Percentiles rank a stretch among this genome's conserved stretches.
Evolutionary conservation across 2,113 vertebrate genomes (phyloP).

Genomic region (Halichoeres trimaculatus): DNA sequence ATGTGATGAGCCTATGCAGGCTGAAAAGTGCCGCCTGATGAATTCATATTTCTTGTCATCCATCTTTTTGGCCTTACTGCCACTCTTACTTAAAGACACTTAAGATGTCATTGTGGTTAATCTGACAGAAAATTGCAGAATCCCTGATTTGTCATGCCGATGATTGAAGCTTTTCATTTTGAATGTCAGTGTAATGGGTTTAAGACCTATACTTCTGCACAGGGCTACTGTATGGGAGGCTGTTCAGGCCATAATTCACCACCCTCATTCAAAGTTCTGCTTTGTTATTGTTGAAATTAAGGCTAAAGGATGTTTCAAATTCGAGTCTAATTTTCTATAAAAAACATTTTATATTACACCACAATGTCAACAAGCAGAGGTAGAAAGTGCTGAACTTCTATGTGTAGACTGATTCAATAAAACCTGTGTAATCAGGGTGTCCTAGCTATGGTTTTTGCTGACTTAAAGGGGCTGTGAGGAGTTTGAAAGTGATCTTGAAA

Average conservation of each 20-base stretch:
- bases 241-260: conserved; percentile 24
- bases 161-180: conserved; percentile 34
- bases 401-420: too few relatives aligned
- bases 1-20: background rate
- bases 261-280: background rate
- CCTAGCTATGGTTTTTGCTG: too few relatives aligned
- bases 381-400: too few relatives aligned
- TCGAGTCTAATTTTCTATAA: too few relatives aligned
- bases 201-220: conserved; percentile 34
- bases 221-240: background rate
- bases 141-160: conserved; percentile 15
- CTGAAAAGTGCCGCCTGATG: conserved; percentile 7
- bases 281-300: too few relatives aligned
- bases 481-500: too few relatives aligned
- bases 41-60: conserved; percentile 15
- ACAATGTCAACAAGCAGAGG: too few relatives aligned
- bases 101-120: conserved; percentile 24
- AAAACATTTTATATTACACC: too few relatives aligned
- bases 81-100: conserved; percentile 25
- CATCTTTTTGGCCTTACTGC: conserved; percentile 23
- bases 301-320: too few relatives aligned
- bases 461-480: too few relatives aligned
- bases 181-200: conserved; percentile 35
- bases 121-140: conserved; percentile 31
- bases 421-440: too few relatives aligned